A percentile compares a stretch with the other conserved stretches of the same genome.
phyloP scores from a whole-genome alignment of 2,113 vertebrate species.

The Thamnaconus septentrionalis region DNA sequence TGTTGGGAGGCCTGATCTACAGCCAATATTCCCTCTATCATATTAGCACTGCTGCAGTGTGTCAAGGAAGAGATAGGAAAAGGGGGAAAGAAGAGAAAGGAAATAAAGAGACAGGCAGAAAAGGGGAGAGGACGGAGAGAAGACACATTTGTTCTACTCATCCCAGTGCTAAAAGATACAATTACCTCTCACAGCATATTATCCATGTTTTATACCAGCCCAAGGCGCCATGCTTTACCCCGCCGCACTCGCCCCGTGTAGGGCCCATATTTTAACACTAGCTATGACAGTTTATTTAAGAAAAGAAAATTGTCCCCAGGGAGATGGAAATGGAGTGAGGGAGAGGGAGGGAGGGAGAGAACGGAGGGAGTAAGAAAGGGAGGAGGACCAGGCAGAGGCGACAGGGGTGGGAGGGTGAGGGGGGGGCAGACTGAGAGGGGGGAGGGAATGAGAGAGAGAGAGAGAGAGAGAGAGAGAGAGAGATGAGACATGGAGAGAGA shows the following conservation, averaged over 20 bases:
- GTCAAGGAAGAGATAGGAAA: conserved; percentile 58
- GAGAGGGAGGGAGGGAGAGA: conserved; percentile 27
- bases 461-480: conserved; percentile 10
- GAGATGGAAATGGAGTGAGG: conserved; percentile 73
- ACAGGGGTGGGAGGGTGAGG: background rate
- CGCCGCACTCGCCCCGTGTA: conserved; percentile 85
- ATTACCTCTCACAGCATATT: conserved; percentile 99
- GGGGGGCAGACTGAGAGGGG: conserved; percentile 27
- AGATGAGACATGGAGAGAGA: conserved; percentile 33
- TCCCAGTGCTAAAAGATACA: conserved; percentile 97
- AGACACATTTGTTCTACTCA: conserved; percentile 99
- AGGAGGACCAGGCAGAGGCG: background rate
- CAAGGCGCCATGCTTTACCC: conserved; percentile 79
- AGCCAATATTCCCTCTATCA: conserved; percentile 99
- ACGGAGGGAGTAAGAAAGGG: conserved; percentile 44
- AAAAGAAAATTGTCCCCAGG: conserved; percentile 99
- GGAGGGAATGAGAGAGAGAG: conserved; percentile 47
- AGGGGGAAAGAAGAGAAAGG: conserved; percentile 31
- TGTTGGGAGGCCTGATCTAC: conserved; percentile 91
- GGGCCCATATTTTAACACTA: conserved; percentile 99
- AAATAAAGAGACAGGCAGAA: conserved; percentile 28
- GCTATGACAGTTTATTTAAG: conserved; percentile 99
- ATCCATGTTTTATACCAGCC: conserved; percentile 99
- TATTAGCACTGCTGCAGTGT: conserved; percentile 93
- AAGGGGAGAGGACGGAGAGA: conserved; percentile 59